These are phyloP conservation scores for Hyperoplus immaculatus DNA, from an alignment of 2,797 vertebrate species.

Conservation along the genomic window DNA sequence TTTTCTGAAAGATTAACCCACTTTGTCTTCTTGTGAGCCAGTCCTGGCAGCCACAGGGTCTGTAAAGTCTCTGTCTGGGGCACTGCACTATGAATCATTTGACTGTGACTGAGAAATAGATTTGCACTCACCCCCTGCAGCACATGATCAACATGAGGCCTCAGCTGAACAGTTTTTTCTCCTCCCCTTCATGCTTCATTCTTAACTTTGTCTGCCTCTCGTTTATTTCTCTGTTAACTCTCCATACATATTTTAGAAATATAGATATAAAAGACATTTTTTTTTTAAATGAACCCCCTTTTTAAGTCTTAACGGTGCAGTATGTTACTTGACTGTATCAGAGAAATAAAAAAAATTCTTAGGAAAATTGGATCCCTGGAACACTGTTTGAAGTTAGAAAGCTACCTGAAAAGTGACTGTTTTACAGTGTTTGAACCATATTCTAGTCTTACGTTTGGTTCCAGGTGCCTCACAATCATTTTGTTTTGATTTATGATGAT, in stretches of 20 bases:
- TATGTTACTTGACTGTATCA: no score
- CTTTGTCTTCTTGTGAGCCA: not conserved
- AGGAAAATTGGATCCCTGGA: no score
- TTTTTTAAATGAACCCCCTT: not conserved
- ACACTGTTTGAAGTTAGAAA: no score
- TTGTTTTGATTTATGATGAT: no score
- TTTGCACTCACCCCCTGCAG: conserved; percentile 44
- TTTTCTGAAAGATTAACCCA: conserved; percentile 34
- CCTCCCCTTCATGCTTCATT: not conserved
- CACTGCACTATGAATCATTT: conserved; percentile 30
- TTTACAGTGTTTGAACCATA: no score
- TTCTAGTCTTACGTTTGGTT: no score
- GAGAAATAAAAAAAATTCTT: no score
- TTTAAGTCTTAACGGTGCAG: not conserved
- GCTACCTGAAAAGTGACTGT: no score
- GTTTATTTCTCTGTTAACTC: not conserved
- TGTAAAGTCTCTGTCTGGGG: conserved; percentile 17
- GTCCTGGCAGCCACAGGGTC: not conserved
- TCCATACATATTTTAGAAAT: not conserved
- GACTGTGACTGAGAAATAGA: conserved; percentile 45
- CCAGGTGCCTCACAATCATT: no score
- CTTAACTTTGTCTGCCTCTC: not conserved
- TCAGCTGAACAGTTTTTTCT: conserved; percentile 30
- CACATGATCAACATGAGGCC: conserved; percentile 77
- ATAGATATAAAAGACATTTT: not conserved